Evolutionary conservation across 2,888 invertebrate genomes (phyloP).

Genomic region (Agapetus fuscipes): DNA sequence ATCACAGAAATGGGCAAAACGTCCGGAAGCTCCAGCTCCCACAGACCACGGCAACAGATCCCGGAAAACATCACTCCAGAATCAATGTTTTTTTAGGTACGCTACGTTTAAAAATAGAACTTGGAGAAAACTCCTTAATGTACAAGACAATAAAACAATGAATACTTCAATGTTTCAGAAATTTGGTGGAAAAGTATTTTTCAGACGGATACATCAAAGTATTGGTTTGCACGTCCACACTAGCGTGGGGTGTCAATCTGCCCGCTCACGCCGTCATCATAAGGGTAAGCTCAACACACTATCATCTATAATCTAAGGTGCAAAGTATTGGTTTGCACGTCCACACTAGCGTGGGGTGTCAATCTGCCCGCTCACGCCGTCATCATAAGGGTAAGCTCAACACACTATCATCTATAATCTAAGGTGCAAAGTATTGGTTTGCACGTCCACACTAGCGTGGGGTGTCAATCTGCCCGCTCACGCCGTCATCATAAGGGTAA

Average conservation of each 20-base stretch:
- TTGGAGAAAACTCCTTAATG: too few species aligned
- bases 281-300: conserved; percentile 57
- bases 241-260: conserved; percentile 99
- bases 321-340: conserved; percentile 88
- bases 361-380: conserved; percentile 98
- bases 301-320: too few species aligned
- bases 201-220: conserved; percentile 79
- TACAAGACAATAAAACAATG: too few species aligned
- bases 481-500: conserved; percentile 88
- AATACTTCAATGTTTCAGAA: conserved; percentile 35
- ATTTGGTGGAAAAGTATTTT: conserved; percentile 85
- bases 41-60: too few species aligned
- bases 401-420: too few species aligned
- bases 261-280: conserved; percentile 98
- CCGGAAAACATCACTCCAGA: too few species aligned
- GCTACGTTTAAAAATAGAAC: too few species aligned
- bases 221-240: conserved; percentile 91
- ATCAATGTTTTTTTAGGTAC: too few species aligned
- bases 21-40: too few species aligned
- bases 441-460: conserved; percentile 98
- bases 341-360: conserved; percentile 99
- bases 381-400: conserved; percentile 68
- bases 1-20: too few species aligned
- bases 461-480: conserved; percentile 99
- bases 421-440: conserved; percentile 83